Evolutionary conservation across 2,797 vertebrate species (phyloP).

Genomic region (Ptychobarbus kaznakovi): DNA sequence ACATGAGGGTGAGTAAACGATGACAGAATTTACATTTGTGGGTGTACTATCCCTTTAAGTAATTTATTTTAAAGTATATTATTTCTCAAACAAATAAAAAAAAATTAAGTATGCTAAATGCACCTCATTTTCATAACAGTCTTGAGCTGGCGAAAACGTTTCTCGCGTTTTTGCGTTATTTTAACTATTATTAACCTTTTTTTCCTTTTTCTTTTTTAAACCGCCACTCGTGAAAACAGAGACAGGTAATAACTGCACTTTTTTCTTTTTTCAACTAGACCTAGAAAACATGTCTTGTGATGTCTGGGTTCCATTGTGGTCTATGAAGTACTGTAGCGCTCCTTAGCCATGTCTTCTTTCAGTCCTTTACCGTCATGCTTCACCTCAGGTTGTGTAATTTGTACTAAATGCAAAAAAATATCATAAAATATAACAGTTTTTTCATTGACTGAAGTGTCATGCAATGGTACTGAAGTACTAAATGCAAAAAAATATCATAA

Average conservation of each 20-base stretch:
- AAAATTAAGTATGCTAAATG: not conserved
- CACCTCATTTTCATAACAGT: conserved; percentile 2
- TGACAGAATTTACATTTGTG: not conserved
- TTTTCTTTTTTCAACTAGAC: conserved; percentile 46
- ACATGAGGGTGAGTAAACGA: not conserved
- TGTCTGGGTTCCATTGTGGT: conserved; percentile 34
- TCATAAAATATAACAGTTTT: conserved; percentile 3
- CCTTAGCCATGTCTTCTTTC: conserved; percentile 35
- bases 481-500: conserved; percentile 3
- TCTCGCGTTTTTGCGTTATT: conserved; percentile 20
- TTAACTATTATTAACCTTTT: conserved; percentile 56
- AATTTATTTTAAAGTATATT: too few relatives aligned
- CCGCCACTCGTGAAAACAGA: conserved; percentile 80
- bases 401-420: not conserved
- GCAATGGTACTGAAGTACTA: not conserved
- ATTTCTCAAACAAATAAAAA: not conserved
- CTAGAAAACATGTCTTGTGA: conserved; percentile 44
- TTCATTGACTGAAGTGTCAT: not conserved
- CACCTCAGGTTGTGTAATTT: conserved; percentile 21
- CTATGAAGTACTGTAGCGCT: not conserved
- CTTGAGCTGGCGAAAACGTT: not conserved
- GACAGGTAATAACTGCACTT: conserved; percentile 85
- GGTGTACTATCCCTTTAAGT: not conserved
- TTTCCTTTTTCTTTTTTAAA: conserved; percentile 67
- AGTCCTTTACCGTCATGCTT: conserved; percentile 32